A percentile compares a stretch with the other conserved stretches of the same genome.
These are phyloP conservation scores for Tachina lurida DNA, from an alignment of 2,888 invertebrate species.

Conservation along the genomic window DNA sequence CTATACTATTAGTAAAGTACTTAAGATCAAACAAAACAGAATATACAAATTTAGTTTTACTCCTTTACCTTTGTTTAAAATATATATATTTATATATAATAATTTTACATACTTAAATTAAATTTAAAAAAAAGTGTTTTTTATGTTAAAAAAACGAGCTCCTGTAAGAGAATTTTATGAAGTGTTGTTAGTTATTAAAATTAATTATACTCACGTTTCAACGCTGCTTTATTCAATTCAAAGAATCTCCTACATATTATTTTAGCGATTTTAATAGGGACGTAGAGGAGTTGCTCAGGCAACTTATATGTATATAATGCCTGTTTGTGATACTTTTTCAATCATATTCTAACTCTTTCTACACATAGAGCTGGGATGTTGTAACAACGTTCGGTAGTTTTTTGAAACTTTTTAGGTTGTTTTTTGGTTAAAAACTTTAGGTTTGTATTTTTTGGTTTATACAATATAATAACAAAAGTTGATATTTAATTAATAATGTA, in stretches of 20 bases:
- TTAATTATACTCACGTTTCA: conserved; percentile 78
- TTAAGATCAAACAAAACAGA: conserved; percentile 51
- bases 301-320: conserved; percentile 61
- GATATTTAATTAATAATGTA: conserved; percentile 80
- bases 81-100: conserved; percentile 15
- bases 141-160: conserved; percentile 50
- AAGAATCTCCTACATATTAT: conserved; percentile 74
- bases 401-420: conserved; percentile 71
- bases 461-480: conserved; percentile 81
- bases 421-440: conserved; percentile 71
- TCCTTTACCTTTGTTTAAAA: conserved; percentile 62
- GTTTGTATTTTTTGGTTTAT: conserved; percentile 74
- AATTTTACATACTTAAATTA: conserved; percentile 7
- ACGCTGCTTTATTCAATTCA: conserved; percentile 75
- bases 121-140: conserved; percentile 49
- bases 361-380: conserved; percentile 65
- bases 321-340: conserved; percentile 70
- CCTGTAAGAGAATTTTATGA: conserved; percentile 73
- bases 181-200: conserved; percentile 68
- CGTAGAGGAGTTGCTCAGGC: conserved; percentile 64
- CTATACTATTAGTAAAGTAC: conserved; percentile 52
- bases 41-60: conserved; percentile 65
- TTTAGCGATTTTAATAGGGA: conserved; percentile 69
- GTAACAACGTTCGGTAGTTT: conserved; percentile 71
- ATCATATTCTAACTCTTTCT: conserved; percentile 70